Evolutionary conservation across 2,888 invertebrate genomes (phyloP).

Genomic region (Melinaea marsaeus): DNA sequence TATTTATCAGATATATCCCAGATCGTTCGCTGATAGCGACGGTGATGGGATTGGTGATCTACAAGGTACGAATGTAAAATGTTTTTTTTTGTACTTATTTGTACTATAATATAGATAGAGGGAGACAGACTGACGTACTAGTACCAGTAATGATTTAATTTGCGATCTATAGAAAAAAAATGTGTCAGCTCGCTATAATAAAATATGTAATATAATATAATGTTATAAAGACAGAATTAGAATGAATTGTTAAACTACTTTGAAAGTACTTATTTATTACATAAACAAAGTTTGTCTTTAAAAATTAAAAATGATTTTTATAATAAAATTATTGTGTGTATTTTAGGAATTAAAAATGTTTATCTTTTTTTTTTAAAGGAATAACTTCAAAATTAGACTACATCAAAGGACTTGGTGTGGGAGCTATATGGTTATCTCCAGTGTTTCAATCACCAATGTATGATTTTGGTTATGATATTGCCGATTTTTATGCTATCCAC

Average conservation of each 20-base stretch:
- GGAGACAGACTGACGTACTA: too few relatives aligned
- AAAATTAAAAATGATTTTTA: background rate
- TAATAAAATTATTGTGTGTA: background rate
- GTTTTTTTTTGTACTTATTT: background rate
- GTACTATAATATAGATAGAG: too few relatives aligned
- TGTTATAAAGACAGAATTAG: too few relatives aligned
- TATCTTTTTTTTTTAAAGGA: slow-evolving; percentile 53
- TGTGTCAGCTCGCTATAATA: too few relatives aligned
- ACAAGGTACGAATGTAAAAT: slow-evolving; percentile 57
- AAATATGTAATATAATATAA: too few relatives aligned
- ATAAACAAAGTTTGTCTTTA: too few relatives aligned
- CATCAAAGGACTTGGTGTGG: slow-evolving; percentile 81
- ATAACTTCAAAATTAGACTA: slow-evolving; percentile 80
- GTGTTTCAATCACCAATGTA: slow-evolving; percentile 85
- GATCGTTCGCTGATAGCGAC: slow-evolving; percentile 87
- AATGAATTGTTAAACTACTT: too few relatives aligned
- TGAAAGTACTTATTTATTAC: too few relatives aligned
- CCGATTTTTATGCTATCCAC: slow-evolving; percentile 83
- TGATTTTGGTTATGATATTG: slow-evolving; percentile 89
- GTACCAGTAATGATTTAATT: background rate
- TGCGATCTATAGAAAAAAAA: too few relatives aligned
- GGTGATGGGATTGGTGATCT: slow-evolving; percentile 84
- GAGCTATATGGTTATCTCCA: slow-evolving; percentile 86
- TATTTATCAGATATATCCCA: slow-evolving; percentile 88
- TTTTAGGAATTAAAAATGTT: background rate